These are phyloP conservation scores for Halocaridina rubra DNA, from an alignment of 2,888 invertebrate genomes.

Conservation along the genomic window DNA sequence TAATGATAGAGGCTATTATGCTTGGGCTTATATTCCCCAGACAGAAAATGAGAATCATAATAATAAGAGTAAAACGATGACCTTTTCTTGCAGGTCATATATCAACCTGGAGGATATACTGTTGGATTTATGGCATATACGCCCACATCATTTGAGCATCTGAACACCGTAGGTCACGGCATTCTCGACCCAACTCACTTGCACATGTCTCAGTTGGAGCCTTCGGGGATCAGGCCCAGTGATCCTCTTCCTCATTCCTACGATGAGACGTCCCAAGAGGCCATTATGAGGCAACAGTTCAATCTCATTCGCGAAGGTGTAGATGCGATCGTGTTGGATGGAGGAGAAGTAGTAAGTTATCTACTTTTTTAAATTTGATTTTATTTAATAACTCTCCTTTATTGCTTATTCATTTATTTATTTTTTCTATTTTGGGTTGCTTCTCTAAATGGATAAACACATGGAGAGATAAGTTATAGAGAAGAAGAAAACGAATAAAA, in stretches of 20 bases:
- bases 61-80: too few relatives aligned
- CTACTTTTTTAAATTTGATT: neutral
- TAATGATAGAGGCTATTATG: too few relatives aligned
- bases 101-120: conserved; percentile 50
- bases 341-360: conserved; percentile 6
- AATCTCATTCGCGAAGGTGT: conserved; percentile 56
- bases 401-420: too few relatives aligned
- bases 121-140: conserved; percentile 52
- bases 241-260: conserved; percentile 39
- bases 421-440: too few relatives aligned
- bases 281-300: conserved; percentile 58
- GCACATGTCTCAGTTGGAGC: conserved; percentile 58
- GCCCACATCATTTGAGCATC: conserved; percentile 48
- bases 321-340: conserved; percentile 43
- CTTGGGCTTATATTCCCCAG: too few relatives aligned
- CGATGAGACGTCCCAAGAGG: conserved; percentile 36
- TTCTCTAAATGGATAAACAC: too few relatives aligned
- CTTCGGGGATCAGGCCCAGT: conserved; percentile 51
- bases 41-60: too few relatives aligned
- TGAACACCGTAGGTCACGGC: conserved; percentile 63
- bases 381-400: neutral
- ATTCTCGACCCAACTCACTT: conserved; percentile 61
- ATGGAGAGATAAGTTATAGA: too few relatives aligned
- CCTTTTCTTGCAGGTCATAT: conserved; percentile 28
- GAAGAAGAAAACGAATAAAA: too few relatives aligned